phyloP scores from a whole-genome alignment of 2,888 invertebrate species.

The Dynastes hyllus region DNA sequence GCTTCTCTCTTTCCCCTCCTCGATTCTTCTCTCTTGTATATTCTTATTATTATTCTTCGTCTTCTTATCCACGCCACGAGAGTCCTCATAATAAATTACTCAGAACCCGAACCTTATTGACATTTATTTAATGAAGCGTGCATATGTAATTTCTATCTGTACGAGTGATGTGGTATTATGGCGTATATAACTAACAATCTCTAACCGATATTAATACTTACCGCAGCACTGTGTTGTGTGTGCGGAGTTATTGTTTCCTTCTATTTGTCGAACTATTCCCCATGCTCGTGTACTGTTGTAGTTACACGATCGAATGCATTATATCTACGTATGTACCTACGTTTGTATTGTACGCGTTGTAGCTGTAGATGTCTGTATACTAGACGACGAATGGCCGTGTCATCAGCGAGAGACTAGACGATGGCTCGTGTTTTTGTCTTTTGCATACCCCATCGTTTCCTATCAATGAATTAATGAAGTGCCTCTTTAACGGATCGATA shows the following conservation, averaged over 20 bases:
- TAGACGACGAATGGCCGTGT: slow-evolving; percentile 10
- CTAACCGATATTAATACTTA: slow-evolving; percentile 42
- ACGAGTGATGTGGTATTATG: slow-evolving; percentile 41
- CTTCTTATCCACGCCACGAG: slow-evolving; percentile 48
- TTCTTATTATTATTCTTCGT: slow-evolving; percentile 45
- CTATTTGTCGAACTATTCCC: slow-evolving; percentile 34
- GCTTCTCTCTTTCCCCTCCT: slow-evolving; percentile 8
- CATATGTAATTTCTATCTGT: slow-evolving; percentile 51
- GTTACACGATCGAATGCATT: slow-evolving; percentile 16
- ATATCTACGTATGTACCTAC: background rate
- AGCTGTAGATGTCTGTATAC: background rate
- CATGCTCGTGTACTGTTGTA: slow-evolving; percentile 13
- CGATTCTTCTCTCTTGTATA: slow-evolving; percentile 23
- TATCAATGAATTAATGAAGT: slow-evolving; percentile 46
- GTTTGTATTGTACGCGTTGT: background rate
- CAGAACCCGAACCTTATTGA: slow-evolving; percentile 50
- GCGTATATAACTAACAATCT: slow-evolving; percentile 37
- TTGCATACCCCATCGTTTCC: slow-evolving; percentile 11
- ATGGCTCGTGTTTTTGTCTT: slow-evolving; percentile 29
- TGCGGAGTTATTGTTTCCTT: slow-evolving; percentile 39
- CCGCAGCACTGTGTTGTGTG: slow-evolving; percentile 22
- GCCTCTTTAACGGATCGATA: slow-evolving; percentile 42
- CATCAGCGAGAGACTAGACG: background rate
- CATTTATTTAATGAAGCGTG: slow-evolving; percentile 54
- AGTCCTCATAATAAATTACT: slow-evolving; percentile 53